Evolutionary conservation across 2,888 invertebrate species (phyloP).

Genomic region (Dryocosmus kuriphilus): DNA sequence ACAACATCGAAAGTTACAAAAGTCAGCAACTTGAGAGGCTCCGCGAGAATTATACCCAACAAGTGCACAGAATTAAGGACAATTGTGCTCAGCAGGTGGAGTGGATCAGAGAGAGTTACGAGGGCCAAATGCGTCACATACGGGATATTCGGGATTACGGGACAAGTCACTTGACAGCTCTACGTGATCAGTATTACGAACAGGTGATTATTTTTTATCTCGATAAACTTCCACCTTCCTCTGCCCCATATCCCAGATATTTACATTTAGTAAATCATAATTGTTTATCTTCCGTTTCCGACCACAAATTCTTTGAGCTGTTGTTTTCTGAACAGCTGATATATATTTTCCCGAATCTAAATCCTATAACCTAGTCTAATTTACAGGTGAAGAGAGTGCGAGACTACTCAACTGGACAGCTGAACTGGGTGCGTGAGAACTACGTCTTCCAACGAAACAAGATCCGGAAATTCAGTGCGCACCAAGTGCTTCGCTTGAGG

Average conservation of each 20-base stretch:
- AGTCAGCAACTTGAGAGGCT: conserved; percentile 92
- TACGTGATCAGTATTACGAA: conserved; percentile 95
- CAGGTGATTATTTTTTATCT: conserved; percentile 81
- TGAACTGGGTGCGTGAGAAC: conserved; percentile 96
- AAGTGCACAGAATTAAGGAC: conserved; percentile 94
- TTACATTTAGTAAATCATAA: not conserved
- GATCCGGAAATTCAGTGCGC: conserved; percentile 95
- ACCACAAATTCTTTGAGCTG: not conserved
- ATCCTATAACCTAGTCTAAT: conserved; percentile 42
- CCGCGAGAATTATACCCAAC: conserved; percentile 94
- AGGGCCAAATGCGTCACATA: conserved; percentile 90
- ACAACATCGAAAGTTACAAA: conserved; percentile 94
- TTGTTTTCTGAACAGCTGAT: not conserved
- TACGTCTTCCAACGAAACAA: conserved; percentile 97
- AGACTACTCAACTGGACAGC: conserved; percentile 93
- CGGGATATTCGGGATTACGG: conserved; percentile 95
- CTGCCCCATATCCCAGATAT: not conserved
- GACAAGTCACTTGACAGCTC: conserved; percentile 89
- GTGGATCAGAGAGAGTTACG: conserved; percentile 95
- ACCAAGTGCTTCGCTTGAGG: conserved; percentile 91
- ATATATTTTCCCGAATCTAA: conserved; percentile 15
- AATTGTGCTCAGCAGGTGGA: conserved; percentile 97
- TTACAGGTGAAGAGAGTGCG: conserved; percentile 92
- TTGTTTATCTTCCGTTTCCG: not conserved
- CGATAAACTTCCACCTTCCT: conserved; percentile 6